Evolutionary conservation across 2,888 invertebrate species (phyloP).

Genomic region (Entomobrya proxima): DNA sequence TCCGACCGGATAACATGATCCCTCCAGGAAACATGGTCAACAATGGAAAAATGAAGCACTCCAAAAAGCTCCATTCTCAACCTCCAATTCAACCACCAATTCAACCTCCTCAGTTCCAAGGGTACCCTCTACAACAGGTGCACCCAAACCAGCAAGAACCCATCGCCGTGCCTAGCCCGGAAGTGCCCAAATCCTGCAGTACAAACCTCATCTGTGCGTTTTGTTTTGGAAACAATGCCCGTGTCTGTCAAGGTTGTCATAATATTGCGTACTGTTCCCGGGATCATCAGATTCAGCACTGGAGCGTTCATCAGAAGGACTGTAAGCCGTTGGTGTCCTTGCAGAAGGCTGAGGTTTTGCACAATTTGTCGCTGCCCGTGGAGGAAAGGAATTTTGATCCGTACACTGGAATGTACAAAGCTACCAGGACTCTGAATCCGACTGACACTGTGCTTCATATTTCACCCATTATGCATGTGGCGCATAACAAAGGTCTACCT

Average conservation of each 20-base stretch:
- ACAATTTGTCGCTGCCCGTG: constrained; percentile 15
- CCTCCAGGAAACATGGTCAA: too few relatives aligned
- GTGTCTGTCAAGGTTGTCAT: constrained; percentile 39
- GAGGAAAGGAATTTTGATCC: constrained; percentile 33
- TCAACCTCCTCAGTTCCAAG: too few relatives aligned
- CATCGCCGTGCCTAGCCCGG: too few relatives aligned
- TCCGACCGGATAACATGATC: too few relatives aligned
- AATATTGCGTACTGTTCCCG: constrained; percentile 45
- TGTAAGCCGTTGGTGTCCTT: constrained; percentile 28
- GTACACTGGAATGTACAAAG: constrained; percentile 37
- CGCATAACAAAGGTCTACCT: constrained; percentile 43
- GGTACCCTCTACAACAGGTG: too few relatives aligned
- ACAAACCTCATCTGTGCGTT: constrained; percentile 46
- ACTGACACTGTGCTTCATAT: constrained; percentile 37
- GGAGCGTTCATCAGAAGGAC: background rate
- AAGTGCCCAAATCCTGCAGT: constrained; percentile 20
- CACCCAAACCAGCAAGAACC: too few relatives aligned
- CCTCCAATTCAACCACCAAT: too few relatives aligned
- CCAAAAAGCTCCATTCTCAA: too few relatives aligned
- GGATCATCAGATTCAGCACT: constrained; percentile 45
- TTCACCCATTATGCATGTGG: constrained; percentile 53
- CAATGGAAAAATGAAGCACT: too few relatives aligned
- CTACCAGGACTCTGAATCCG: constrained; percentile 19
- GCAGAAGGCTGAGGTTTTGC: background rate
- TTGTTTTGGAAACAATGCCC: constrained; percentile 44